Base-by-base conservation (phyloP, 2,113 vertebrate genomes). In the Lepus timidus region DNA sequence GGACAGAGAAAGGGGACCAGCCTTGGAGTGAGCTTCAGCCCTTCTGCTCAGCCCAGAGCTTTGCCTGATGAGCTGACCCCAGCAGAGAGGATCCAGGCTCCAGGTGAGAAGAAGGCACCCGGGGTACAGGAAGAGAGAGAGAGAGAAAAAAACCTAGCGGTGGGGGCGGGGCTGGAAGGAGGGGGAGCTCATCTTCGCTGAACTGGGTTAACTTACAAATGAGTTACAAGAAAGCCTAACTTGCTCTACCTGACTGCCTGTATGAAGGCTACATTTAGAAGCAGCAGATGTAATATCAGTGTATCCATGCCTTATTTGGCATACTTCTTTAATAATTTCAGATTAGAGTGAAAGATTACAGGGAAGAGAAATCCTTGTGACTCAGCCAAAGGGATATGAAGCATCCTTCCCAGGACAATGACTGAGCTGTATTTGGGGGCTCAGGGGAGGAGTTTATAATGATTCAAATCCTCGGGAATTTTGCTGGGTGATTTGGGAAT, bases 321-420 rank as follows among this genome's bases (percentile, higher is more conserved):
- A 70, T n/a, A 31, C 79, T 91, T 68, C 58, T 23, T 85, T 71
- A 52, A 79, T 80, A 51, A 83, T 86, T 88, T 88, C n/a, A 89
- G 44, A 44, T 44, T 44, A 44, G 44, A 44, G 44, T 44, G 44
- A 44, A 91, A 91, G 67, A 36, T 74, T 64, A 52, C 14, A 55
- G 23, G 78, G 73, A 62, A 88, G 93, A 91, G 74, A 68, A 70
- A 92, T 93, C 62, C 23, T 27, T 67, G 51, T 94, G 73, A 85
- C 20, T 86, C 73, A 58, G n/a, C 81, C 71, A 85, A 78, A 90
- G 23, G 31, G 25, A 58, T 44, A 84, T 4, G 39, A 55, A 89
- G 14, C 55, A 52, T 89, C 95, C 75, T 86, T 94, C 52, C 49
- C 58, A 74, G 44, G 19, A 82, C 49, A 29, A 12, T 64, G 49